Evolutionary conservation across 37 sponge, comb jelly and placozoan genomes (phyloP), one percentile per base, ranked within the genome.

Genomic region (Spongia lamella): DNA sequence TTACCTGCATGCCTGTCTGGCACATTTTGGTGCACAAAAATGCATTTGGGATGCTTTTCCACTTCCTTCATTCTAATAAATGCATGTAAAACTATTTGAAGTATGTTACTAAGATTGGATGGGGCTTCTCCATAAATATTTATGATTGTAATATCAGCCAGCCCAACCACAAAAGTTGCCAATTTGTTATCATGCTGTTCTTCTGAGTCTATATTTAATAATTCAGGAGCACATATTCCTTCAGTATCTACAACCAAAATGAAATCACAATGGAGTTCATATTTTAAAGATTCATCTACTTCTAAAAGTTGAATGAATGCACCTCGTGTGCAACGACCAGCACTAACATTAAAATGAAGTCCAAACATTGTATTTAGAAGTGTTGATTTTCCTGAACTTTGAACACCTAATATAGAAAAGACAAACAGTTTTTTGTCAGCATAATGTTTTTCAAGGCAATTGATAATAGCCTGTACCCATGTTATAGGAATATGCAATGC

Each of bases 21-120:
- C 21, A 79, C 80, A 53, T 79, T 79, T 29, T 79, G 80, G 53
- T 79, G 80, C 56, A 79, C 80, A 68, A 79, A 79, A 21, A 61
- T 47, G 24, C 80, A 79, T 9, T 49, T 67, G 5, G 80, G 80
- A 7, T 13, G 54, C 20, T 68, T 24, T 17, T 31, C 37, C 3
- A 68, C 68, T 40, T 17, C 31, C 25, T 68, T 68, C 80, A 79
- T 79, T 1, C 80, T 38, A 40, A 79, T 20, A 40, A 79, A 79
- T 27, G 80, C 80, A 51, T 79, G 68, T 16, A 68, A 36, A 54
- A 70, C 22, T 56, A 49, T 79, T 29, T 59, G 78, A 15, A 77
- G 32, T 30, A 77, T 77, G 30, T 77, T 57, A 17, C 66, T 57
- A 35, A 77, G 49, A 7, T 77, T 57, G 27, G 61, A 57, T 17